Base-by-base conservation (phyloP, 2,797 vertebrate species). In the Premnoplex brunnescens region DNA sequence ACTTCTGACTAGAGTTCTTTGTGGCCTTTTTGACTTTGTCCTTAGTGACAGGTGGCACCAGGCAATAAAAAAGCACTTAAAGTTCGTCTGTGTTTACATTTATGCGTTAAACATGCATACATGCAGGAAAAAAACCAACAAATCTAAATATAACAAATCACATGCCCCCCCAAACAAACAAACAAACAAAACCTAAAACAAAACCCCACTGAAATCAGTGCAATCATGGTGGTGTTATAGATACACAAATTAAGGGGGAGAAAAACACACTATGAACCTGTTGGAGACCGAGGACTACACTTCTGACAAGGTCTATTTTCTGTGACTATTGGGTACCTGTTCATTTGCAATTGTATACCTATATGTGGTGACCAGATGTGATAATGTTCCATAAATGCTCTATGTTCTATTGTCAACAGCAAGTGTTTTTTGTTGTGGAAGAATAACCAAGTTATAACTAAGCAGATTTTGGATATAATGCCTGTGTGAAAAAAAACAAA, bases 221-320 rank as follows among this genome's bases (percentile, higher is more conserved):
- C 4, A 83, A 30, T 54, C 12, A 12, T 19, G 8, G 28, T 37
- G 3, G 6, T 34, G 11, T 46, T 32, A 63, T 4, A 75, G 28
- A 34, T n/a, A 21, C 4, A 48, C 0, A 0, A 10, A 37, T 41
- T 39, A 68, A 15, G 6, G 4, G 1, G 5, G 16, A 74, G 17
- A 39, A 62, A 54, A 58, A 20, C 14, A 48, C 17, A 32, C 24
- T 14, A 6, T 55, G 13, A 44, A 32, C 22, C 12, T 27, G 5
- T 52, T 63, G 30, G 21, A 81, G 16, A 3, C 15, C 37, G 13
- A 63, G 3, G 2, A 71, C 30, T 55, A 30, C 2, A 3, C 6
- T 73, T 66, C 19, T 20, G 9, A 6, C 9, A 72, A 59, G 7
- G 18, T 15, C 23, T 74, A 2, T 78, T 83, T 73, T 4, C 46